These are phyloP conservation scores for Paramormyrops kingsleyae DNA, from an alignment of 2,113 vertebrate species.

Conservation along the genomic window DNA sequence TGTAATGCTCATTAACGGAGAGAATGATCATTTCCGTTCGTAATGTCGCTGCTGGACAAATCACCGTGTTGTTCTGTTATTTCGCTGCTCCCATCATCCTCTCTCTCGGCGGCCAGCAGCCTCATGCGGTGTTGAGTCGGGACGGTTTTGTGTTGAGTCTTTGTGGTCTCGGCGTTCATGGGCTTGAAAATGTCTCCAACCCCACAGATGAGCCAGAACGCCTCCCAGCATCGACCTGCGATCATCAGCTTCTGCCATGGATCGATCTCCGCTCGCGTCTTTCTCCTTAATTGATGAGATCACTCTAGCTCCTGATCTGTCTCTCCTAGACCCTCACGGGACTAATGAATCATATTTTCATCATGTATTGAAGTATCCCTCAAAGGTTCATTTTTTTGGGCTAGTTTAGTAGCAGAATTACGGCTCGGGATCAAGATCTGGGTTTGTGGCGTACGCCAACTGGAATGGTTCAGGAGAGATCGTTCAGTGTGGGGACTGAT, in stretches of 20 bases:
- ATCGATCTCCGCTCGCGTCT: background rate
- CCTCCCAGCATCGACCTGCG: conserved; percentile 12
- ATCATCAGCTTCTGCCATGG: background rate
- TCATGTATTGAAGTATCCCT: background rate
- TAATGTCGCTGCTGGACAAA: background rate
- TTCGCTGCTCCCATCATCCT: background rate
- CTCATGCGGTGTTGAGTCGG: too few species aligned
- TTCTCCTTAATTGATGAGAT: background rate
- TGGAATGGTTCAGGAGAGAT: background rate
- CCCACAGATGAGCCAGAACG: background rate
- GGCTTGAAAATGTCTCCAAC: background rate
- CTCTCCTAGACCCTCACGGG: background rate
- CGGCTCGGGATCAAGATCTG: background rate
- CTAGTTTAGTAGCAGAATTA: background rate
- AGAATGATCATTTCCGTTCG: background rate
- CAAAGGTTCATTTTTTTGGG: background rate
- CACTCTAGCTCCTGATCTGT: background rate
- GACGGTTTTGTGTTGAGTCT: background rate
- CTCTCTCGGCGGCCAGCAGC: too few species aligned
- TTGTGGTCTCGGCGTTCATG: background rate
- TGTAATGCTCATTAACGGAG: background rate
- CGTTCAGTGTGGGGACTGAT: background rate
- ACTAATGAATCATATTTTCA: background rate
- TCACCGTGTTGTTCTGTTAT: background rate
- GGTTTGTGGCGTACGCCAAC: background rate